phyloP scores from a whole-genome alignment of 2,797 vertebrate genomes.

The Chaetophractus vellerosus region DNA sequence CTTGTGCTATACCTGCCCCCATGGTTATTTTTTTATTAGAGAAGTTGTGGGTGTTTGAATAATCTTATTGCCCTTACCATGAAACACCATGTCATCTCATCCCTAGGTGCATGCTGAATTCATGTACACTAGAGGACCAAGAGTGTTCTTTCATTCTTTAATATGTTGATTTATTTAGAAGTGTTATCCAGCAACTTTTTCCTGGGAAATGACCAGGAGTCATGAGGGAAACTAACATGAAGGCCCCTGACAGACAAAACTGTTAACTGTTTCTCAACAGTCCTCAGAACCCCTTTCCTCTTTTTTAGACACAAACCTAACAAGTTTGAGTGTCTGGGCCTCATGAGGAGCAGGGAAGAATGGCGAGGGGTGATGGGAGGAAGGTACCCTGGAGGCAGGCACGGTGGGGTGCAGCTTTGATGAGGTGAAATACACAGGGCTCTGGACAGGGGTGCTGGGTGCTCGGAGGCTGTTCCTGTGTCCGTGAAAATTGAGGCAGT shows the following conservation, averaged over 20 bases:
- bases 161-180: not conserved
- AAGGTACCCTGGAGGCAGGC: not conserved
- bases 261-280: not conserved
- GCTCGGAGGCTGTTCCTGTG: not conserved
- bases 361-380: not conserved
- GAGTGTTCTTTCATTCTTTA: not conserved
- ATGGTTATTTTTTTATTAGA: not conserved
- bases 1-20: no score
- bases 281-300: not conserved
- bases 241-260: not conserved
- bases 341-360: no score
- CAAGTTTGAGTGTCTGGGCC: not conserved
- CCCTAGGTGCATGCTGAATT: not conserved
- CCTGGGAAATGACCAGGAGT: not conserved
- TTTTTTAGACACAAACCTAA: not conserved
- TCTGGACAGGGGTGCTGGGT: rapidly evolving
- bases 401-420: rapidly evolving
- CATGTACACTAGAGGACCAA: no score
- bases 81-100: not conserved
- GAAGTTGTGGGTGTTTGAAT: not conserved
- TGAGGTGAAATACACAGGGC: not conserved
- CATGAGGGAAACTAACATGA: not conserved
- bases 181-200: not conserved
- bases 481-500: not conserved
- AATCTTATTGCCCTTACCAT: not conserved